Evolutionary conservation across 2,888 invertebrate genomes (phyloP).

Genomic region (Hirtodrosophila histrioides): DNA sequence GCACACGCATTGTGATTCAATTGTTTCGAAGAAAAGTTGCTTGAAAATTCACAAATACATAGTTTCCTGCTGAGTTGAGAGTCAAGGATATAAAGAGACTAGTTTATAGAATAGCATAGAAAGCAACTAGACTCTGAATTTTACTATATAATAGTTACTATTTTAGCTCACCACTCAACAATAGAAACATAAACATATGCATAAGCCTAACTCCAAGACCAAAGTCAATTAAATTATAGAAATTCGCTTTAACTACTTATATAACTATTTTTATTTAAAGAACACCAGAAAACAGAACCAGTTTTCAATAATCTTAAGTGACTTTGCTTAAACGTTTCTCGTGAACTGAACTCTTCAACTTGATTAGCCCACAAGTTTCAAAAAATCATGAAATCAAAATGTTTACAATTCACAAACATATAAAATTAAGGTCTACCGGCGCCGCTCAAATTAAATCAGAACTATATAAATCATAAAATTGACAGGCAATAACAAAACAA

Average conservation of each 20-base stretch:
- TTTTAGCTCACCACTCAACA: too few species aligned
- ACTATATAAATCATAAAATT: conserved; percentile 21
- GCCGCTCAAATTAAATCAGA: conserved; percentile 15
- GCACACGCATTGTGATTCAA: conserved; percentile 29
- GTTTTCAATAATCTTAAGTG: too few species aligned
- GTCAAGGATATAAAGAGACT: conserved; percentile 11
- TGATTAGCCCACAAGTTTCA: conserved; percentile 29
- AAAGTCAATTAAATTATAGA: too few species aligned
- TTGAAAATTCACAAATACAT: conserved; percentile 2
- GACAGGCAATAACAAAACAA: conserved; percentile 6
- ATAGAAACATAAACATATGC: too few species aligned
- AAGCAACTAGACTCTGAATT: not conserved
- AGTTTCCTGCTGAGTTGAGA: conserved; percentile 9
- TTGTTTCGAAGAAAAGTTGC: not conserved
- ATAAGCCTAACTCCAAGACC: too few species aligned
- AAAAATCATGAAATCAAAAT: conserved; percentile 30
- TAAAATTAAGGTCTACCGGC: conserved; percentile 19
- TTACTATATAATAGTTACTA: too few species aligned
- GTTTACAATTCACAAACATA: conserved; percentile 32
- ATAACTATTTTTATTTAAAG: too few species aligned
- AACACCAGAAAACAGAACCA: too few species aligned
- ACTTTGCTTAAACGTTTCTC: conserved; percentile 5
- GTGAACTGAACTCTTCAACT: conserved; percentile 14
- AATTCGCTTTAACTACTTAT: too few species aligned
- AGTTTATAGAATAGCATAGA: not conserved